Percentiles rank a stretch among this genome's conserved stretches.
These are phyloP conservation scores for Epizoanthus rinbou DNA, from an alignment of 92 coral and sea anemone species.

Conservation along the genomic window DNA sequence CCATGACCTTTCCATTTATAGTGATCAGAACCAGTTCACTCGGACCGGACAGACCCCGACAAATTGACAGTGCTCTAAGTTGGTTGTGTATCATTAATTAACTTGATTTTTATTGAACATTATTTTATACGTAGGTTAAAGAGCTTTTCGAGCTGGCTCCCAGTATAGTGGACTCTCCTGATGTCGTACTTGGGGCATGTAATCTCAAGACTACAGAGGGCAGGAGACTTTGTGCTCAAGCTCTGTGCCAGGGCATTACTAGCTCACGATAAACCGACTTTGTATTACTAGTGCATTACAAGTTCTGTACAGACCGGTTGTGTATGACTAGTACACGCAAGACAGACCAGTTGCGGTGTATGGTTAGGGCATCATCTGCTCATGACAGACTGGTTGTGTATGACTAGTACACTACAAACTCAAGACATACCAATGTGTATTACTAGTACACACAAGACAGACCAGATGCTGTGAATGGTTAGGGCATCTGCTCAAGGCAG, in stretches of 20 bases:
- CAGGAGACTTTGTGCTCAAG: constrained; percentile 75
- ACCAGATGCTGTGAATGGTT: no score
- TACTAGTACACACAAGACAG: no score
- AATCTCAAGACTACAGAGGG: constrained; percentile 77
- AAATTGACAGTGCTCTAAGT: no score
- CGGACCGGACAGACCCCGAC: no score
- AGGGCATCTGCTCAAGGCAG: constrained; percentile 40
- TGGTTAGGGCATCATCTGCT: constrained; percentile 53
- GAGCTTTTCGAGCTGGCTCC: constrained; percentile 76
- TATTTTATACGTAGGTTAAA: constrained; percentile 55
- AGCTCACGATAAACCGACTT: background rate
- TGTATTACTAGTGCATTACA: background rate
- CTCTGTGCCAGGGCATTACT: constrained; percentile 70
- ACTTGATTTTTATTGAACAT: background rate
- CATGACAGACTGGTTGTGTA: background rate
- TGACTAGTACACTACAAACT: no score
- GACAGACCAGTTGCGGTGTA: no score
- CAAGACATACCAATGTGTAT: no score
- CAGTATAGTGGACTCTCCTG: constrained; percentile 71
- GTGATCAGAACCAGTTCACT: no score
- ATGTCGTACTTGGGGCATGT: constrained; percentile 80
- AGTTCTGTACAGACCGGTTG: no score
- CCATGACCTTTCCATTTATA: no score
- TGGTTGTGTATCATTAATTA: no score
- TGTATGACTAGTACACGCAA: no score